phyloP scores from a whole-genome alignment of 2,888 invertebrate genomes.

The Tipula unca region DNA sequence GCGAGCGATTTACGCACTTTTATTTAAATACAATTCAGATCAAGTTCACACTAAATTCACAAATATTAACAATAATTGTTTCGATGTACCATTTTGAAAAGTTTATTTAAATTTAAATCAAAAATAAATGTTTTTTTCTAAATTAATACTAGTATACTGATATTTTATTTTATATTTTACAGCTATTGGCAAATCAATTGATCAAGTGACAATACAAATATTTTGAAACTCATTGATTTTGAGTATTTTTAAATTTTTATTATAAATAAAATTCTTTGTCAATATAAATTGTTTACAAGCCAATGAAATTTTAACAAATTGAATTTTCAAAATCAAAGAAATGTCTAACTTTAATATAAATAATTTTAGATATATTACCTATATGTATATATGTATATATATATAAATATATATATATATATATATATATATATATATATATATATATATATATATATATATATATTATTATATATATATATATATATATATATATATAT shows the following conservation, averaged over 20 bases:
- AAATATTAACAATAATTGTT: neutral
- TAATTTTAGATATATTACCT: too few species aligned
- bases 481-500: too few species aligned
- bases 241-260: neutral
- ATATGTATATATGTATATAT: too few species aligned
- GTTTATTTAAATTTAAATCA: neutral
- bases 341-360: neutral
- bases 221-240: neutral
- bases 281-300: neutral
- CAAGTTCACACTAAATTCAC: neutral
- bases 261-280: neutral
- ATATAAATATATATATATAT: too few species aligned
- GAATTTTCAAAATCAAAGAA: neutral
- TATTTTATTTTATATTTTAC: neutral
- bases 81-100: neutral
- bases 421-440: too few species aligned
- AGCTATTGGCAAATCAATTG: slow-evolving; percentile 8
- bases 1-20: too few species aligned
- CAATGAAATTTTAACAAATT: neutral
- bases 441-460: too few species aligned
- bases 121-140: neutral
- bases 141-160: neutral
- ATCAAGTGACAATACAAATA: slow-evolving; percentile 1
- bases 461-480: too few species aligned
- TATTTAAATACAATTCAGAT: neutral